Conservation (phyloP, 1,140 invertebrate genomes). For the Drosophila funebris region DNA sequence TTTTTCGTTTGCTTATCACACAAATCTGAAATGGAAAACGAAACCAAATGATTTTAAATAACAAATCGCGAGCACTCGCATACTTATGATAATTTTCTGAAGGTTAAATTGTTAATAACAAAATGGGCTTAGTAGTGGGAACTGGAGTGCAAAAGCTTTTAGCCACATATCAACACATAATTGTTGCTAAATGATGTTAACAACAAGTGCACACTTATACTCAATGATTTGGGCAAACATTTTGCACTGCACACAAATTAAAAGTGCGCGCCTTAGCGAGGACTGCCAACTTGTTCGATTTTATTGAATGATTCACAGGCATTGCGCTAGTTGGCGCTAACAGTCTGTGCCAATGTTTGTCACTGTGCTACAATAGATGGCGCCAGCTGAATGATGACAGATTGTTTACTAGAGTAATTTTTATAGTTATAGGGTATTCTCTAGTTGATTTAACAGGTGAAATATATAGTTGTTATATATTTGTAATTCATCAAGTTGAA, state of each 20-base stretch:
- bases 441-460: not conserved
- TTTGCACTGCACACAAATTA: constrained; percentile 1
- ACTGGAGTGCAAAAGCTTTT: constrained; percentile 36
- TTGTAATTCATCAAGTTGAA: not conserved
- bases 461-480: too few species aligned
- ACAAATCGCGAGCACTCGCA: constrained; percentile 50
- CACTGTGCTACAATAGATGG: not conserved
- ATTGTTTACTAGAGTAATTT: not conserved
- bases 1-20: constrained; percentile 12
- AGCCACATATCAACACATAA: constrained; percentile 30
- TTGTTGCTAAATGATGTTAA: constrained; percentile 50
- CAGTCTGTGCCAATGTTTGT: not conserved
- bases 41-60: constrained; percentile 30
- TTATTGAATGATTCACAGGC: too few species aligned
- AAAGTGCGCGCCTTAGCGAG: constrained; percentile 21
- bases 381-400: not conserved
- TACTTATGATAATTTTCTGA: constrained; percentile 64
- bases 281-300: constrained; percentile 1
- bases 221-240: constrained; percentile 6
- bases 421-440: too few species aligned
- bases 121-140: constrained; percentile 25
- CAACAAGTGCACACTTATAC: constrained; percentile 31
- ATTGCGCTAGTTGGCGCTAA: not conserved
- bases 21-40: constrained; percentile 19
- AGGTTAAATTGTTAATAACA: constrained; percentile 60